Conservation (phyloP, 2,797 vertebrate genomes). For the Ataeniobius toweri region DNA sequence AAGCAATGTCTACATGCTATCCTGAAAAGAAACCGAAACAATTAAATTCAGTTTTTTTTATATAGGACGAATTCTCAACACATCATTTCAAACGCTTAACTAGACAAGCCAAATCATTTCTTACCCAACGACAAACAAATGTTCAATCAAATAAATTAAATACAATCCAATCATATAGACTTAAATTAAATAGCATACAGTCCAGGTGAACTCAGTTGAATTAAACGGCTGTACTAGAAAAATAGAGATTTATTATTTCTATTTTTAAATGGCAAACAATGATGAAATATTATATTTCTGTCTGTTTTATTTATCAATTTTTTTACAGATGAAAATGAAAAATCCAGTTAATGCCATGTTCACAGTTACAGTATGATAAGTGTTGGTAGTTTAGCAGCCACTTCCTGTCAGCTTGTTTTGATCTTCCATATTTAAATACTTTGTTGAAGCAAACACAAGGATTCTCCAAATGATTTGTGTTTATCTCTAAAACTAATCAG, state of each 20-base stretch:
- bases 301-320: neutral
- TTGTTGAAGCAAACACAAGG: neutral
- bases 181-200: neutral
- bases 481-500: neutral
- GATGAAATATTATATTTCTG: neutral
- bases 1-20: slow-evolving; percentile 7
- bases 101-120: neutral
- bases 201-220: neutral
- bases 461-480: neutral
- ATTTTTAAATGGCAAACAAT: neutral
- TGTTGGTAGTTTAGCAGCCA: neutral
- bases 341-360: neutral
- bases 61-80: neutral
- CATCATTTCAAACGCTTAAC: neutral
- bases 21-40: slow-evolving; percentile 7
- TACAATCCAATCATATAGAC: neutral
- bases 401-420: neutral
- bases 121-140: no score
- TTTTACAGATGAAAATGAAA: neutral
- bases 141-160: neutral
- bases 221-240: neutral
- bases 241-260: neutral
- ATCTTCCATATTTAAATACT: neutral
- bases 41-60: neutral
- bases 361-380: neutral